A percentile compares a stretch with the other conserved stretches of the same genome.
phyloP scores from a whole-genome alignment of 2,888 invertebrate genomes.

The Himalopsyche japonica region DNA sequence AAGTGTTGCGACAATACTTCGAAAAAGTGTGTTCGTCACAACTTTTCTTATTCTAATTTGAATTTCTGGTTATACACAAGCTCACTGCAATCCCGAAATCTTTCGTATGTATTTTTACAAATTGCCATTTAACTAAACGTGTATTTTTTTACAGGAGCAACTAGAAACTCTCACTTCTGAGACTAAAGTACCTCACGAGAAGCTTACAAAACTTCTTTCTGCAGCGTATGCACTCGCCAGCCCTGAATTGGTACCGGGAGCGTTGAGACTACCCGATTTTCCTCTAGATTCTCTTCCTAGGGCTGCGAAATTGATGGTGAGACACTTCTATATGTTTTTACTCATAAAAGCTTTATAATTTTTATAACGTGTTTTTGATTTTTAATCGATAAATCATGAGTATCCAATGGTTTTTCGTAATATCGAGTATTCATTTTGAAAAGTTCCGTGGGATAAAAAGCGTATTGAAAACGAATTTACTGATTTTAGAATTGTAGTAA shows the following conservation, averaged over 20 bases:
- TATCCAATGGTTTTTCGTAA: too few relatives aligned
- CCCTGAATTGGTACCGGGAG: slow-evolving; percentile 63
- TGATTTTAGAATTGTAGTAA: too few relatives aligned
- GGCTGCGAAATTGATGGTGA: slow-evolving; percentile 68
- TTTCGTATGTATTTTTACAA: neutral
- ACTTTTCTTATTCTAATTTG: too few relatives aligned
- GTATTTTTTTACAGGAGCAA: slow-evolving; percentile 53
- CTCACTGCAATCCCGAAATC: too few relatives aligned
- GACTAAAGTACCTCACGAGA: slow-evolving; percentile 52
- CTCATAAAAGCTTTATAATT: too few relatives aligned
- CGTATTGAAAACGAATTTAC: too few relatives aligned
- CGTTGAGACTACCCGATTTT: slow-evolving; percentile 84
- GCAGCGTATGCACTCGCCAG: slow-evolving; percentile 79
- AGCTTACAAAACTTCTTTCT: slow-evolving; percentile 69
- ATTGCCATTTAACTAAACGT: neutral
- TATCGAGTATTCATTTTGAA: too few relatives aligned
- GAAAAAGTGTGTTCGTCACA: neutral
- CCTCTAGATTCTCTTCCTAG: slow-evolving; percentile 78
- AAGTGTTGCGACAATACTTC: neutral
- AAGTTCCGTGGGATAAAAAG: too few relatives aligned
- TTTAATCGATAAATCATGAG: too few relatives aligned
- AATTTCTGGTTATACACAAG: too few relatives aligned
- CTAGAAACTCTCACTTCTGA: slow-evolving; percentile 52
- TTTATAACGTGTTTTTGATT: too few relatives aligned
- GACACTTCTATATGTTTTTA: neutral